Evolutionary conservation across 2,797 vertebrate genomes (phyloP).

Genomic region (Scleropages formosus): DNA sequence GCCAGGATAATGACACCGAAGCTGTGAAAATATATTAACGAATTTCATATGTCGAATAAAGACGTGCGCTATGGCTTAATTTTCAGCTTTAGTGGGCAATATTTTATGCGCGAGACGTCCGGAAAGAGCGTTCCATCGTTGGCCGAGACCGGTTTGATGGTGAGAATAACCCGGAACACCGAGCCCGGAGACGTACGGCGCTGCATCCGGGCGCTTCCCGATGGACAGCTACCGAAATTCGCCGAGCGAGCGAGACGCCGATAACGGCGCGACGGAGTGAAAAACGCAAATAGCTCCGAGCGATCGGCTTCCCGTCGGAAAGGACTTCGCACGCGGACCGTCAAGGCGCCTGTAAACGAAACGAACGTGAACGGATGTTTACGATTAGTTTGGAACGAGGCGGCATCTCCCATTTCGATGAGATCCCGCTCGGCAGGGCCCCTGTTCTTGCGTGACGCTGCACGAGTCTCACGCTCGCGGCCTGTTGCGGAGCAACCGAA

Average conservation of each 20-base stretch:
- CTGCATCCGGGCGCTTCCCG: neutral
- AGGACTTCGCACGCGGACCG: neutral
- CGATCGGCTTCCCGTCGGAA: neutral
- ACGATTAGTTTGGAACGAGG: conserved; percentile 14
- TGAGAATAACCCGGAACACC: neutral
- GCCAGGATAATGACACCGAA: neutral
- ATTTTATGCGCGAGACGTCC: neutral
- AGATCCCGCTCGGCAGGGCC: neutral
- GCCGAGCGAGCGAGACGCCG: neutral
- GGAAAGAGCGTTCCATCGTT: neutral
- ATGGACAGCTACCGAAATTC: conserved; percentile 5
- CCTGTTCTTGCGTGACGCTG: neutral
- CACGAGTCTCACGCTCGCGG: neutral
- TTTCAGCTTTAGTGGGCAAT: neutral
- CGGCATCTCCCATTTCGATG: conserved; percentile 18
- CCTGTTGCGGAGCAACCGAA: neutral
- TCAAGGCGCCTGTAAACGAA: conserved; percentile 15
- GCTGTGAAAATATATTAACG: neutral
- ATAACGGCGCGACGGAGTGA: too few relatives aligned
- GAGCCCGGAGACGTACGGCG: neutral
- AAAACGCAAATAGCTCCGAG: neutral
- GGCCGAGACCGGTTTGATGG: neutral
- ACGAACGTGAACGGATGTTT: conserved; percentile 12
- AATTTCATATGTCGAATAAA: conserved; percentile 6
- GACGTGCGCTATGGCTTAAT: too few relatives aligned